Percentiles rank a stretch among this genome's conserved stretches.
Evolutionary conservation across 1,140 invertebrate genomes (phyloP).

Genomic region (Drosophila pandora): DNA sequence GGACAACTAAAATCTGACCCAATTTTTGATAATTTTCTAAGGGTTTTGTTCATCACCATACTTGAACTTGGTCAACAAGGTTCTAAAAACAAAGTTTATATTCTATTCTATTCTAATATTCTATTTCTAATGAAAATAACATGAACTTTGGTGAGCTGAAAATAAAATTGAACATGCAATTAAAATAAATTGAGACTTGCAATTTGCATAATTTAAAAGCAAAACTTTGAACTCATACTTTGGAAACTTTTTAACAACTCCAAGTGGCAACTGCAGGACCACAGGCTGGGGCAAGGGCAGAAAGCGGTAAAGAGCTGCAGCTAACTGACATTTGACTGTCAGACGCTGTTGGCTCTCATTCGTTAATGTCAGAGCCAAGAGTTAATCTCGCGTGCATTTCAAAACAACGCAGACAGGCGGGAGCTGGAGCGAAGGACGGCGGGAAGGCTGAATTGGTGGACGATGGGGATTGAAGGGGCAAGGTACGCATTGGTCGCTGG

Average conservation of each 20-base stretch:
- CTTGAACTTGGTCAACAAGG: too few relatives aligned
- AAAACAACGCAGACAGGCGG: constrained; percentile 58
- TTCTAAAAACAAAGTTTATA: too few relatives aligned
- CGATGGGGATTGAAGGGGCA: constrained; percentile 1
- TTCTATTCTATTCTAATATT: too few relatives aligned
- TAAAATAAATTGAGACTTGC: too few relatives aligned
- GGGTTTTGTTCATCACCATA: too few relatives aligned
- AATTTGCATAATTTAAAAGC: too few relatives aligned
- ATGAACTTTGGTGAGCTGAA: too few relatives aligned
- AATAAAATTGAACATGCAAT: too few relatives aligned
- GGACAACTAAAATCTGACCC: too few relatives aligned
- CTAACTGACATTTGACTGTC: constrained; percentile 81
- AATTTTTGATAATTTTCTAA: too few relatives aligned
- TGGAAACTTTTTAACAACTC: neutral
- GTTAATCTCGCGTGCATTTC: constrained; percentile 81
- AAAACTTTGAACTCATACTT: neutral
- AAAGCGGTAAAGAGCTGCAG: constrained; percentile 53
- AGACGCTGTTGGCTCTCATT: constrained; percentile 81
- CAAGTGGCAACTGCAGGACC: neutral
- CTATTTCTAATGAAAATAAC: too few relatives aligned
- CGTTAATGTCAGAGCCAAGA: constrained; percentile 79
- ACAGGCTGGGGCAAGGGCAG: neutral
- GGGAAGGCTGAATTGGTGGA: neutral
- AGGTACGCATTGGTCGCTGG: constrained; percentile 68
- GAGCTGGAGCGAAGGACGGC: neutral